Conservation (phyloP, 2,113 vertebrate species). For the Bufo bufo region DNA sequence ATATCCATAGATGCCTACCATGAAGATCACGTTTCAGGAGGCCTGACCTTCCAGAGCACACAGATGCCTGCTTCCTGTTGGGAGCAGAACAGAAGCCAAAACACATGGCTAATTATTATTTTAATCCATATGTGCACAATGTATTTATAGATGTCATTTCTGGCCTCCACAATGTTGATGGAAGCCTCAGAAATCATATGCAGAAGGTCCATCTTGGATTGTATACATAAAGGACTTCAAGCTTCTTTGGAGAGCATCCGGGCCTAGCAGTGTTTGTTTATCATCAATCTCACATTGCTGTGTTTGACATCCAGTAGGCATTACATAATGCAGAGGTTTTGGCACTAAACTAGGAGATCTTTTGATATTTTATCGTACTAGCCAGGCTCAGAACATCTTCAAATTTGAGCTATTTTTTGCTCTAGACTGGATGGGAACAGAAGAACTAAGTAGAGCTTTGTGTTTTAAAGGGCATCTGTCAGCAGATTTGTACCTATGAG, state of each 20-base stretch:
- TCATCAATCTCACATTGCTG: conserved; percentile 30
- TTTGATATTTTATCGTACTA: conserved; percentile 22
- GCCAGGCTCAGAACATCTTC: not conserved
- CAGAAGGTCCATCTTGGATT: conserved; percentile 13
- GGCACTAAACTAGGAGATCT: not conserved
- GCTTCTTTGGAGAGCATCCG: conserved; percentile 39
- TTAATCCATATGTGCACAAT: conserved; percentile 34
- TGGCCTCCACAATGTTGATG: conserved; percentile 40
- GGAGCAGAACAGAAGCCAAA: conserved; percentile 56
- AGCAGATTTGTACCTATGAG: no score
- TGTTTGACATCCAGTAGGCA: conserved; percentile 41
- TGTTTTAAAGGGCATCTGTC: not conserved
- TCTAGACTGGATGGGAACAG: not conserved
- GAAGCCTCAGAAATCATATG: conserved; percentile 44
- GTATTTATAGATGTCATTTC: conserved; percentile 49
- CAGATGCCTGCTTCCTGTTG: conserved; percentile 42
- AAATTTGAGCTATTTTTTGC: not conserved
- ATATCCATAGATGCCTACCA: conserved; percentile 32
- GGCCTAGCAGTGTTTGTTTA: conserved; percentile 28
- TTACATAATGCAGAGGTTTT: conserved; percentile 35
- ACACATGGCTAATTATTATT: conserved; percentile 51
- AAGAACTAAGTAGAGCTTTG: not conserved
- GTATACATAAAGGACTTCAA: conserved; percentile 38
- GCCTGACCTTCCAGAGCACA: not conserved
- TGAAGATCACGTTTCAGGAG: conserved; percentile 9